Base-by-base conservation (phyloP, 2,888 invertebrate species). In the Brenthis ino region DNA sequence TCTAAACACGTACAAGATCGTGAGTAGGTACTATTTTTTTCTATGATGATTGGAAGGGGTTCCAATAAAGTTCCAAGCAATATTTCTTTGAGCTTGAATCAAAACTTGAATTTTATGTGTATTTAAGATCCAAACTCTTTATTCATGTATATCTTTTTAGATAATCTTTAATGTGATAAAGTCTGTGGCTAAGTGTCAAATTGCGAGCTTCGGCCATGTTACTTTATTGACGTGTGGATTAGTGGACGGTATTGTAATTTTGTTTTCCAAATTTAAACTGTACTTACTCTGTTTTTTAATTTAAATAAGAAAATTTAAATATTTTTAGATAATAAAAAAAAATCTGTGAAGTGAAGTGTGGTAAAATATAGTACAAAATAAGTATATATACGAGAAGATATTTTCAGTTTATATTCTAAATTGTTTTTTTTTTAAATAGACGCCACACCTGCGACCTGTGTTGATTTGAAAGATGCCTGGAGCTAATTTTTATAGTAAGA, bases 381-480 rank as follows among this genome's bases (percentile, higher is more conserved):
- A 43, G 11, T 43, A 43, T 43, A 43, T 28, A 20, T 12, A 11
- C 16, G 47, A 6, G 61, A 51, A 50, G 2, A 14, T 37, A n/a
- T 37, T 63, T 53, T 57, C 47, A 43, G 1, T 50, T 12, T 33
- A n/a, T 24, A 63, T 56, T 51, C 33, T 53, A 3, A 43, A 3
- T 53, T 48, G 56, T 54, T 54, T 55, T 67, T 58, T 66, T 48
- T 63, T 57, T 51, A 54, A 63, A 53, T 14, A 64, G 72, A 75
- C 75, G 74, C 75, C 75, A 77, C 74, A 72, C 72, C 73, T 76
- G 74, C 61, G 65, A 65, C 67, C 63, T 70, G 61, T 72, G 70
- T 74, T 73, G 69, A 75, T 72, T 74, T 69, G 69, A 65, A 75
- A 71, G 64, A 78, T 77, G 77, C 73, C 71, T 69, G 63, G 58